A percentile compares a stretch with the other conserved stretches of the same genome.
These are phyloP conservation scores for Aplochiton taeniatus DNA, from an alignment of 2,797 vertebrate genomes.

Conservation along the genomic window DNA sequence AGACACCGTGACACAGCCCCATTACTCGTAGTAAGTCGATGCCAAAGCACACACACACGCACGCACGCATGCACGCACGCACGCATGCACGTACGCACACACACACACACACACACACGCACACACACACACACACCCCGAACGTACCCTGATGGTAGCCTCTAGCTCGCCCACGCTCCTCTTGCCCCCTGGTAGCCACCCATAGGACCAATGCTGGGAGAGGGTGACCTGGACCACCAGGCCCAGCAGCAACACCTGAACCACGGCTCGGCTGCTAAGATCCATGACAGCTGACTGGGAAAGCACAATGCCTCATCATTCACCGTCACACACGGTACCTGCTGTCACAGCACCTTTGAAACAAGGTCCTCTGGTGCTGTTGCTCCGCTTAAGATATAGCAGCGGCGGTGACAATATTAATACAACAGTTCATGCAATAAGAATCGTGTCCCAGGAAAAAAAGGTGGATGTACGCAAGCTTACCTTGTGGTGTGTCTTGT, in stretches of 20 bases:
- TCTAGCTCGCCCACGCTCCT: conserved; percentile 76
- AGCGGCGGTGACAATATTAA: neutral
- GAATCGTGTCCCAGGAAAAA: too few species aligned
- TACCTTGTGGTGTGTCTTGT: conserved; percentile 68
- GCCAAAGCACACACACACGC: too few species aligned
- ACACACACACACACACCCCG: neutral
- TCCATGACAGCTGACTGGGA: conserved; percentile 70
- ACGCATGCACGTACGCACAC: too few species aligned
- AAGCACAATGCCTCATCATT: conserved; percentile 32
- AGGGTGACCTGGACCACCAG: conserved; percentile 71
- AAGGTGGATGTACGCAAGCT: conserved; percentile 49
- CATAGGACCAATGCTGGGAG: conserved; percentile 81
- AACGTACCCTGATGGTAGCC: conserved; percentile 75
- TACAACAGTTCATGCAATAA: too few species aligned
- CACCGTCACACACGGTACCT: too few species aligned
- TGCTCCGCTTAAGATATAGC: too few species aligned
- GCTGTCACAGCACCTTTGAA: too few species aligned
- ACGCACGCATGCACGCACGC: too few species aligned
- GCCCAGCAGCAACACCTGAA: conserved; percentile 73
- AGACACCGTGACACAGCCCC: neutral
- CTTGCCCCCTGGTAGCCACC: conserved; percentile 81
- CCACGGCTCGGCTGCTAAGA: conserved; percentile 57
- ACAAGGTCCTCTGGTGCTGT: too few species aligned
- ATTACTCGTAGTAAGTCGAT: too few species aligned
- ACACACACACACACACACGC: too few species aligned